Base-by-base conservation (phyloP, 2,888 invertebrate genomes). In the Drosophila ochracea region DNA sequence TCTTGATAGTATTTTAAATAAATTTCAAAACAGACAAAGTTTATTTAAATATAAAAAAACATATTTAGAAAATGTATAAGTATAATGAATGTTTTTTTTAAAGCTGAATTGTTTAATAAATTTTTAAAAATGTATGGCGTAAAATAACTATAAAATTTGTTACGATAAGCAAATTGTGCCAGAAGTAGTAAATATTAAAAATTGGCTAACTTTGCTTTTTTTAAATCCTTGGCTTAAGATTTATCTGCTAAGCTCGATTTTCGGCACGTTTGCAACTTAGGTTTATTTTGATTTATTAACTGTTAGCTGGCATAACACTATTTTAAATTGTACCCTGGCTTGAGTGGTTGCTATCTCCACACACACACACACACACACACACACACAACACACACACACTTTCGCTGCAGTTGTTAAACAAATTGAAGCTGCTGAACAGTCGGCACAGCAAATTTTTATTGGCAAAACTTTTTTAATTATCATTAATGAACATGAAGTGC, bases 391-490 rank as follows among this genome's bases (percentile, higher is more conserved):
- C 33, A 39, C 47, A 21, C n/a, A 59, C 52, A 28, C 16, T 39
- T 65, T 68, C 35, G 58, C 65, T 68, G 64, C 64, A 65, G 75
- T 74, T 74, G 75, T 75, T 75, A 61, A 64, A 61, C 75, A 74
- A 75, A 75, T 75, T 74, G 64, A 63, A 62, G 60, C 33, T 61
- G 39, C 49, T 33, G 43, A 55, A 47, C 43, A 63, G 43, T 71
- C 57, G 69, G 70, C 74, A 70, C 59, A 76, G 76, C 68, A 75
- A 79, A 78, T 79, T 78, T 71, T 68, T 79, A 79, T 73, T 76
- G 82, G 76, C 47, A 75, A 85, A 84, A 84, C 66, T 84, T 84
- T 84, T 84, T 88, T 84, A 84, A 84, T 84, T 84, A 84, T 84
- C 84, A 88, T 84, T 84, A 84, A 88, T 84, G 88, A 88, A 84